Base-by-base conservation (phyloP, 2,888 invertebrate species). In the Papilio elwesi region DNA sequence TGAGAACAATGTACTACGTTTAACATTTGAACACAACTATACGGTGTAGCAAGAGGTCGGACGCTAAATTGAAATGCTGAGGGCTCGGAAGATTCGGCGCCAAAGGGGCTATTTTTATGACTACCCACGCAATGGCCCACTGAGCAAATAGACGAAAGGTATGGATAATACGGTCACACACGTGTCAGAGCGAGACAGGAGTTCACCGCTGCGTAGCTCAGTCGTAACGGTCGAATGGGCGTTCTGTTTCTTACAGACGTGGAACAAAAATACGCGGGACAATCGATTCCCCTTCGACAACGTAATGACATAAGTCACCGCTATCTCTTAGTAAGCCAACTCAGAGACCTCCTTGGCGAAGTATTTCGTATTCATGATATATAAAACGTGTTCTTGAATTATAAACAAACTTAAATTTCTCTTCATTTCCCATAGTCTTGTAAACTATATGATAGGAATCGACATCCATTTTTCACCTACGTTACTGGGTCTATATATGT, bases 181-280 rank as follows among this genome's bases (percentile, higher is more conserved):
- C 89, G 88, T 89, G 91, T 85, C 81, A 87, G 92, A 92, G 83
- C 79, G 87, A 86, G 93, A 93, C 82, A 84, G 87, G 55, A 36
- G 83, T 86, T 85, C 89, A 89, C 88, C 89, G 90, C 90, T 91
- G 87, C 91, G 90, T 88, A 86, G 87, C 87, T 88, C 90, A 92
- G 91, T 90, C 93, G 93, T 93, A 92, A 93, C 93, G 93, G 93
- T 93, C 93, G 92, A 93, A 93, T 93, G 93, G 93, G 93, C 93
- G 93, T 93, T 92, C 92, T 92, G 91, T 91, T 93, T 93, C 93
- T 93, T 93, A 92, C 93, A 91, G 90, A 91, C 90, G 88, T 90
- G 89, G 90, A 90, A 92, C 92, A 93, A 93, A 93, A 93, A 93
- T 93, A 92, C 92, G 90, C 88, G 89, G 91, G 89, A 93, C 93